Evolutionary conservation across 2,797 vertebrate species (phyloP).

Genomic region (Sorex maritimensis): DNA sequence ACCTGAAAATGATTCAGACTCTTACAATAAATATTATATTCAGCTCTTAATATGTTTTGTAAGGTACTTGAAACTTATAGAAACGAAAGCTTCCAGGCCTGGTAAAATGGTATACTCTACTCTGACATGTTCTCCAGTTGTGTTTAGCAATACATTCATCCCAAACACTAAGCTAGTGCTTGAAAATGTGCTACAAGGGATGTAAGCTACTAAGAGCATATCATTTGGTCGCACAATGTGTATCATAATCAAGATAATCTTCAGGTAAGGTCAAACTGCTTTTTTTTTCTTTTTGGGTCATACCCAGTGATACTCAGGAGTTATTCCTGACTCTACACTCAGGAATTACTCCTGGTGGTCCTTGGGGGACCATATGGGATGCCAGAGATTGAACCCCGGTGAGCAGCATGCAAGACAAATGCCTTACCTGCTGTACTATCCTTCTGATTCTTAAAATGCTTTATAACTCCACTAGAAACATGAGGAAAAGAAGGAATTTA

Average conservation of each 20-base stretch:
- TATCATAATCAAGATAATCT: conserved; percentile 4
- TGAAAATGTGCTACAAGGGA: neutral
- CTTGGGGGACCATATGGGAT: too few relatives aligned
- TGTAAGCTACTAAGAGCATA: neutral
- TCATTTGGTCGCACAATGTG: neutral
- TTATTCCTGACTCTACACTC: too few relatives aligned
- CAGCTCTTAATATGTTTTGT: neutral
- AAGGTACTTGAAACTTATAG: neutral
- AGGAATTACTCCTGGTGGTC: too few relatives aligned
- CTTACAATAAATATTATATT: conserved; percentile 19
- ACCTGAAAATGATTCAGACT: neutral
- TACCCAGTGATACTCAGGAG: too few relatives aligned
- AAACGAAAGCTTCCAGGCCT: neutral
- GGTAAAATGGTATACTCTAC: neutral
- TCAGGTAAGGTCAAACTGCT: neutral
- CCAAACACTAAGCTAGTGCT: neutral
- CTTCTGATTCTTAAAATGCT: too few relatives aligned
- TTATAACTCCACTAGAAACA: neutral
- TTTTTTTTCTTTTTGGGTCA: too few relatives aligned
- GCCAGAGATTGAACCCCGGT: too few relatives aligned
- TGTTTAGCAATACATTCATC: neutral
- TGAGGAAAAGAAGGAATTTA: neutral
- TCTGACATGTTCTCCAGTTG: neutral
- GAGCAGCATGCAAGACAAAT: too few relatives aligned
- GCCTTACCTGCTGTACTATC: too few relatives aligned